These are phyloP conservation scores for Temnothorax rugatulus DNA, from an alignment of 2,888 invertebrate genomes.

Conservation along the genomic window DNA sequence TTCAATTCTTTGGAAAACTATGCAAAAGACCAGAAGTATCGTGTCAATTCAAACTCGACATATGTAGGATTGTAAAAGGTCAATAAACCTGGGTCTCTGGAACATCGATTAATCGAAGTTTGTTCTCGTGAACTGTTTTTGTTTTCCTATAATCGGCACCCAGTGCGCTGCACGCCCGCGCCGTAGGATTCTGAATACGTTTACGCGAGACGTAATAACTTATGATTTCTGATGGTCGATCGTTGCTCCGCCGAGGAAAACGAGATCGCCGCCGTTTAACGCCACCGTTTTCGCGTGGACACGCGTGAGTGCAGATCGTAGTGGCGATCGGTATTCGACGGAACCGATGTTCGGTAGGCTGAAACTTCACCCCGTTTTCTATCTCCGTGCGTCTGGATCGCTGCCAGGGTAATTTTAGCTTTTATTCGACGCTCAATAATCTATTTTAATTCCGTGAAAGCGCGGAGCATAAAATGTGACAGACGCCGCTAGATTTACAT, in stretches of 20 bases:
- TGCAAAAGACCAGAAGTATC: not conserved
- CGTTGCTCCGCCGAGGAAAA: conserved; percentile 12
- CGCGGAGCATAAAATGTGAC: conserved; percentile 65
- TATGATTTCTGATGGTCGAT: conserved; percentile 33
- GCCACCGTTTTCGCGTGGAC: not conserved
- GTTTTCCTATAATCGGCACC: not conserved
- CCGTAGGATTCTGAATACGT: not conserved
- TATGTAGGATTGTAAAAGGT: too few species aligned
- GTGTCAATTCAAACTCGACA: not conserved
- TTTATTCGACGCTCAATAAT: conserved; percentile 80
- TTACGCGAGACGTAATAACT: not conserved
- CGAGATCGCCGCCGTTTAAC: not conserved
- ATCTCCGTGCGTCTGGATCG: conserved; percentile 77
- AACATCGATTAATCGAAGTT: not conserved
- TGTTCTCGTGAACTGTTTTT: not conserved
- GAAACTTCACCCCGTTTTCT: conserved; percentile 68
- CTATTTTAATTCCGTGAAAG: conserved; percentile 79
- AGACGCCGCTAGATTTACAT: conserved; percentile 54
- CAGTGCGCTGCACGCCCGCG: not conserved
- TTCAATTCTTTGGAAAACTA: not conserved
- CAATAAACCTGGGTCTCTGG: not conserved
- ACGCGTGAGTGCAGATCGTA: not conserved
- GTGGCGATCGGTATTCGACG: conserved; percentile 44
- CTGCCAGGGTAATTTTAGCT: conserved; percentile 81
- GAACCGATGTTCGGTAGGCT: conserved; percentile 47